Base-by-base conservation (phyloP, 2,113 vertebrate genomes). In the Mobula birostris region DNA sequence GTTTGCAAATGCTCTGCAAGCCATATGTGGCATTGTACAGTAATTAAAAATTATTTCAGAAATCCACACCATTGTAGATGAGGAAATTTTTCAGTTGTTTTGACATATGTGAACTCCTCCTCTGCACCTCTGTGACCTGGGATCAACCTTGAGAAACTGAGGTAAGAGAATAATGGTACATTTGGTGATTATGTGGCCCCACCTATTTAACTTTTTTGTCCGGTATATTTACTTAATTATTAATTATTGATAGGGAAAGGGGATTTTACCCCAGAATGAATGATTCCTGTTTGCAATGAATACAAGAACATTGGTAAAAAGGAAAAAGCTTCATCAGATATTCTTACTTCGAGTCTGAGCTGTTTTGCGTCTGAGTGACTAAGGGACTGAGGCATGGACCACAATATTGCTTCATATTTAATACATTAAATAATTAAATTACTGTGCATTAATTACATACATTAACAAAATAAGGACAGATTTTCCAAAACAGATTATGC, bases 1-100 rank as follows among this genome's bases (percentile, higher is more conserved):
- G 85, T 90, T 90, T 66, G 17, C 29, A 90, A 90, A 90, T 90
- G 29, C 61, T 90, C 61, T 7, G 85, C 12, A 68, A 68, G 85
- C n/a, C 61, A 32, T 32, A 66, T 17, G 27, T 61, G 66, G 61
- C 85, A 90, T 90, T 29, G 32, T 56, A 56, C 61, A 66, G 66
- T 63, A 32, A 0, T 90, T 5, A 66, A 90, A 83, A 66, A 58
- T 24, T 58, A 83, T 19, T 8, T 9, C 82, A 61, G 56, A 7
- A 32, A 7, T 90, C 5, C 66, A 29, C 85, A 66, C 7, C 29
- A 32, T 19, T 90, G 14, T 15, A 32, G 61, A 32, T 11, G 56
- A 63, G 24, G 56, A 29, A 29, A 24, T 61, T 6, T 36, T 36
- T 90, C 14, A 66, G 15, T 90, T 36, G 85, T 58, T 66, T 88